Evolutionary conservation across 1,140 invertebrate species (phyloP).

Genomic region (Cotesia typhae): DNA sequence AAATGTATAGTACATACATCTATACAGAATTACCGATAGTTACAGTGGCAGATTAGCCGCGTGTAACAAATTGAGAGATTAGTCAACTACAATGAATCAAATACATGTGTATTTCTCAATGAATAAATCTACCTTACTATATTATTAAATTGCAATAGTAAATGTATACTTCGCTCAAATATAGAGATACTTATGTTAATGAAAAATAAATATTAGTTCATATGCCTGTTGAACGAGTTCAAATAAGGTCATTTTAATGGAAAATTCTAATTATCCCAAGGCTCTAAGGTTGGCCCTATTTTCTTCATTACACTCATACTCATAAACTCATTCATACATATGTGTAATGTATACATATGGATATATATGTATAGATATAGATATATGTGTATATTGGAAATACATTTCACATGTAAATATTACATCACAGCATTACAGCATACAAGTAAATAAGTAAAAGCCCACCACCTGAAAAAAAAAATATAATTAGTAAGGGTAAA

Average conservation of each 20-base stretch:
- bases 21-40: not conserved
- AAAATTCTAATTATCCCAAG: slow-evolving; percentile 22
- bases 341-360: too few relatives aligned
- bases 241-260: slow-evolving; percentile 44
- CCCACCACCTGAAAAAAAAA: not conserved
- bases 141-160: too few relatives aligned
- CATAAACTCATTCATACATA: slow-evolving; percentile 14
- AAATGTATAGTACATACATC: too few relatives aligned
- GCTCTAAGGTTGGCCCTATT: slow-evolving; percentile 12
- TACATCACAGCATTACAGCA: not conserved
- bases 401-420: slow-evolving; percentile 16
- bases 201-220: slow-evolving; percentile 41
- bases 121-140: not conserved
- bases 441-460: not conserved
- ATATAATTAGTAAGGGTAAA: not conserved
- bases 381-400: not conserved
- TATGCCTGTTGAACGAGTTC: slow-evolving; percentile 56
- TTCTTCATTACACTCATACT: not conserved
- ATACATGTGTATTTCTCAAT: slow-evolving; percentile 3
- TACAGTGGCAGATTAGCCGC: not conserved
- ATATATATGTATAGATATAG: too few relatives aligned
- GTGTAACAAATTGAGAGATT: not conserved
- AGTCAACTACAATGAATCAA: not conserved
- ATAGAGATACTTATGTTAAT: not conserved
- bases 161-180: not conserved